These are phyloP conservation scores for Bombus waltoni DNA, from an alignment of 1,140 invertebrate genomes.

Conservation along the genomic window DNA sequence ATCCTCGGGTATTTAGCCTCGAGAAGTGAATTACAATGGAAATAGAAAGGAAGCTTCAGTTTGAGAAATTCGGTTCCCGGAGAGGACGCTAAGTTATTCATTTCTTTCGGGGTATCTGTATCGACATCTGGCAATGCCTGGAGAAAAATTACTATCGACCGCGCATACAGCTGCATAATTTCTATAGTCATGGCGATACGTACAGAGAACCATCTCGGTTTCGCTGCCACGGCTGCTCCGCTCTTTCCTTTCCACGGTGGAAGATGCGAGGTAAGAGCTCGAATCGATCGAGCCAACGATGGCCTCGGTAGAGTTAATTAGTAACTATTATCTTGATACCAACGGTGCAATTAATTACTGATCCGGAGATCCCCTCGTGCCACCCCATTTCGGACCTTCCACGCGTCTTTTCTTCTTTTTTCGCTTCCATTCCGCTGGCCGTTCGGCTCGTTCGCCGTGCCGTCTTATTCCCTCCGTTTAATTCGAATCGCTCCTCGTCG, in stretches of 20 bases:
- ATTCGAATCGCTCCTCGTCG: not conserved
- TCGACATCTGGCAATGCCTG: conserved; percentile 32
- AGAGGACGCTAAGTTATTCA: not conserved
- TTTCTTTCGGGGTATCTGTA: not conserved
- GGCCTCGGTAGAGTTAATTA: conserved; percentile 58
- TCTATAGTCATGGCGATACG: not conserved
- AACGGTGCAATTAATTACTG: conserved; percentile 60
- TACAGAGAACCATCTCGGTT: not conserved
- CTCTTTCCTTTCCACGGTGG: not conserved
- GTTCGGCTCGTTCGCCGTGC: not conserved
- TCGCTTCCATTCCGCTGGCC: not conserved
- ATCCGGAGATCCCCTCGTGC: not conserved
- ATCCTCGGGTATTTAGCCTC: not conserved
- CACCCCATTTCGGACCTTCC: conserved; percentile 17
- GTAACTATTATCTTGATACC: conserved; percentile 68
- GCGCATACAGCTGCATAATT: conserved; percentile 20
- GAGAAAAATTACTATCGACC: conserved; percentile 40
- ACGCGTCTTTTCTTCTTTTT: not conserved
- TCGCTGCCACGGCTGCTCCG: not conserved
- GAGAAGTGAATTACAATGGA: not conserved
- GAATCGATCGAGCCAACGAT: conserved; percentile 40
- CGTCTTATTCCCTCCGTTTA: conserved; percentile 10
- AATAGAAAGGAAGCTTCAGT: not conserved
- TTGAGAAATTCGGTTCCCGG: not conserved
- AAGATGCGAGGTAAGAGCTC: conserved; percentile 13